These are phyloP conservation scores for Pogonocherus hispidulus DNA, from an alignment of 2,888 invertebrate genomes.

Conservation along the genomic window DNA sequence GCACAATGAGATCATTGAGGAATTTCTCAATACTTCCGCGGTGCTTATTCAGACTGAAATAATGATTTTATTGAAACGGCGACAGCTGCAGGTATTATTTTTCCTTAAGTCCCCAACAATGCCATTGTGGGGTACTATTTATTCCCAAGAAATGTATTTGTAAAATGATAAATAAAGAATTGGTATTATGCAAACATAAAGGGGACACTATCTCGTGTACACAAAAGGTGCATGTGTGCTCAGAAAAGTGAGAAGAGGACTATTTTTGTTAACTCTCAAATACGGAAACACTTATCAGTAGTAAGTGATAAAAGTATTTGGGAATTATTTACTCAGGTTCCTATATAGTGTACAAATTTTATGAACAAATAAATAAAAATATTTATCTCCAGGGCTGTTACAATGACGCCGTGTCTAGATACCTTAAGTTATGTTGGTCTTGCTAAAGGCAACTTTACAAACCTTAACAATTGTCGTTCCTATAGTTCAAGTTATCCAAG, in stretches of 20 bases:
- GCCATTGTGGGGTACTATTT: constrained; percentile 31
- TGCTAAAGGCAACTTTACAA: too few species aligned
- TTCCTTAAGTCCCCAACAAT: constrained; percentile 21
- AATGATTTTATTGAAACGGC: constrained; percentile 30
- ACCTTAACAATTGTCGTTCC: too few species aligned
- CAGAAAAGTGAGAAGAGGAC: constrained; percentile 50
- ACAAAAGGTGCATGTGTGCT: constrained; percentile 56
- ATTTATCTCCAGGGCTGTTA: constrained; percentile 16
- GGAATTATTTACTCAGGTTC: constrained; percentile 58
- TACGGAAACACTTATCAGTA: constrained; percentile 62
- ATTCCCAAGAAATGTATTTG: constrained; percentile 59
- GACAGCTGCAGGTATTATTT: constrained; percentile 35
- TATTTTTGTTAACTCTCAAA: constrained; percentile 58
- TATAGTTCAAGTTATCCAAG: too few species aligned
- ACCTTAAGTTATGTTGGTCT: neutral
- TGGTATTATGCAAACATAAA: constrained; percentile 59
- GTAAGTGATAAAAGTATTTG: constrained; percentile 56
- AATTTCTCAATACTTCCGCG: constrained; percentile 11
- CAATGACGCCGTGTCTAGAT: constrained; percentile 11
- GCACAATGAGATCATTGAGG: constrained; percentile 25
- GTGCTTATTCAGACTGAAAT: constrained; percentile 14
- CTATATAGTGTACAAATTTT: constrained; percentile 26
- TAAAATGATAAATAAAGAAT: constrained; percentile 59
- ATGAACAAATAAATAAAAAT: constrained; percentile 27
- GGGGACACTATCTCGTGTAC: constrained; percentile 58